Conservation (phyloP, 2,113 vertebrate genomes). For the Circaetus gallicus region DNA sequence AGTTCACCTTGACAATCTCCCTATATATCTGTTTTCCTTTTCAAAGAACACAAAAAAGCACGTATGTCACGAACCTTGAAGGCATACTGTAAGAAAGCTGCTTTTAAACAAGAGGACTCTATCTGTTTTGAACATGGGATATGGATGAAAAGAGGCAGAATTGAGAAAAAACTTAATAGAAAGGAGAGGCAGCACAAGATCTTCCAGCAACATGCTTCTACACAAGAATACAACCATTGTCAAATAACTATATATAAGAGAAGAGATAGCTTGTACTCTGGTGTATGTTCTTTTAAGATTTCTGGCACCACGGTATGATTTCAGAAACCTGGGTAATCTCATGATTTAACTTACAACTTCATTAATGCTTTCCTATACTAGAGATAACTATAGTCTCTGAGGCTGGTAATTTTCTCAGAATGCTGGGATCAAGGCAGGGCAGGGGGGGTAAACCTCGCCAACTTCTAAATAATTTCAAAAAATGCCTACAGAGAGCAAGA, state of each 20-base stretch:
- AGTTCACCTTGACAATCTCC: background rate
- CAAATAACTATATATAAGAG: background rate
- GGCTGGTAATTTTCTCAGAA: background rate
- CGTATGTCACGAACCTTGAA: background rate
- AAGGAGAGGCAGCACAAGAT: background rate
- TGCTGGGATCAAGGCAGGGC: background rate
- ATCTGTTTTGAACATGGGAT: background rate
- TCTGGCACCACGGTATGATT: background rate
- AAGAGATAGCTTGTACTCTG: background rate
- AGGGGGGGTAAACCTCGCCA: background rate
- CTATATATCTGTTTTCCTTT: background rate
- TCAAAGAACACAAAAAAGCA: background rate
- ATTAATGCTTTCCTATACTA: background rate
- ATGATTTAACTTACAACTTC: background rate
- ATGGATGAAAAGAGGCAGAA: background rate
- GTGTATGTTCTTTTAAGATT: background rate
- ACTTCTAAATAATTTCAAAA: background rate
- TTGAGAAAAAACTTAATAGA: background rate
- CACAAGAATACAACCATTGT: background rate
- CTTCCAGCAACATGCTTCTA: background rate
- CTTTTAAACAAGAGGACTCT: background rate
- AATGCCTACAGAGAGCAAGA: background rate
- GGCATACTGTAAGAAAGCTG: background rate
- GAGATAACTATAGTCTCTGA: background rate
- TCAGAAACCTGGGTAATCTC: background rate